Percentiles rank a stretch among this genome's conserved stretches.
Evolutionary conservation across 2,113 vertebrate genomes (phyloP).

Genomic region (Hippocampus comes): DNA sequence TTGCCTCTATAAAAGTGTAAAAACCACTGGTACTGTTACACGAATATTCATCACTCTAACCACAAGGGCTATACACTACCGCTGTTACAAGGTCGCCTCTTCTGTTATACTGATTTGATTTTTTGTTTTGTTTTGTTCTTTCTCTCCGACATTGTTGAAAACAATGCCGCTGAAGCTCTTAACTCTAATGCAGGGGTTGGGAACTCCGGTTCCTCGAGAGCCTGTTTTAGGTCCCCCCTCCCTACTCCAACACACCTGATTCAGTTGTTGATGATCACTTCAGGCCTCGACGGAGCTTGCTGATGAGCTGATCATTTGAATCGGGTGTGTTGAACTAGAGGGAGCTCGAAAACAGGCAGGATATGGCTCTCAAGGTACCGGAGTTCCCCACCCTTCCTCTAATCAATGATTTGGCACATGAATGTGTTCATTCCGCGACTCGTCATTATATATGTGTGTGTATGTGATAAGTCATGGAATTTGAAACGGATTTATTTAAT

Average conservation of each 20-base stretch:
- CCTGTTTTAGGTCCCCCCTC: no score
- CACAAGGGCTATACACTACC: conserved; percentile 11
- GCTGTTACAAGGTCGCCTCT: conserved; percentile 9
- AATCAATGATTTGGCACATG: conserved; percentile 52
- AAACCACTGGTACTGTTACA: conserved; percentile 43
- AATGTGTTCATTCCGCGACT: neutral
- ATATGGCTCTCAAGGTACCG: no score
- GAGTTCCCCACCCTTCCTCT: conserved; percentile 2
- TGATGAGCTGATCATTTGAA: no score
- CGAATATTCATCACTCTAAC: neutral
- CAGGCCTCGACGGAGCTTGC: no score
- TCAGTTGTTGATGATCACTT: no score
- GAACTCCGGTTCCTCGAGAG: no score
- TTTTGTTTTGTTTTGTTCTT: neutral
- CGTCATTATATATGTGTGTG: neutral
- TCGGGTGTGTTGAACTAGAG: no score
- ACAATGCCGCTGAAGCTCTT: neutral
- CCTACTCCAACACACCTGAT: no score
- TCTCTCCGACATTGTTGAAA: neutral
- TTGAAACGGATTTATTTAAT: conserved; percentile 68
- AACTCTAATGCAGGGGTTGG: conserved; percentile 28
- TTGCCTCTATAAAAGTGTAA: conserved; percentile 41
- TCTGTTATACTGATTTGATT: neutral
- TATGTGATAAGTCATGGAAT: conserved; percentile 57
- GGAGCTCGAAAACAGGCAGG: no score